phyloP scores from a whole-genome alignment of 2,888 invertebrate species.

The Philaethria dido region DNA sequence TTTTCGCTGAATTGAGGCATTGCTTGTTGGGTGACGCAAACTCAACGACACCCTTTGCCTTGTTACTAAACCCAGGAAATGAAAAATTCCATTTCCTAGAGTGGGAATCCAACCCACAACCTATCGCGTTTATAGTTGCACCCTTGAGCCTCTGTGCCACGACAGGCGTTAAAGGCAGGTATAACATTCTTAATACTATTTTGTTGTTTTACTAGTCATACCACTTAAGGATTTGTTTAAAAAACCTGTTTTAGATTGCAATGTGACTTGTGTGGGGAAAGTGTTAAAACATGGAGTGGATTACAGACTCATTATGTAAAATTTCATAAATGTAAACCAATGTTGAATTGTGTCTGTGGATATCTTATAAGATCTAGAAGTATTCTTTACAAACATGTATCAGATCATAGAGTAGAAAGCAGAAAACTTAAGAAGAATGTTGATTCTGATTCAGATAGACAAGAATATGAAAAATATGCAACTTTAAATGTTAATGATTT shows the following conservation, averaged over 20 bases:
- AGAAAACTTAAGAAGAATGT: conserved; percentile 56
- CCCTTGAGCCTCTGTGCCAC: too few relatives aligned
- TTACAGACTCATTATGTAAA: conserved; percentile 62
- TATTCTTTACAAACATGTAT: conserved; percentile 73
- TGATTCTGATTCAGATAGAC: conserved; percentile 53
- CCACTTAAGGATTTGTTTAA: too few relatives aligned
- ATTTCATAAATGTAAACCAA: conserved; percentile 64
- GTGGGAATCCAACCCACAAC: too few relatives aligned
- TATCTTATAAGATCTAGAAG: conserved; percentile 68
- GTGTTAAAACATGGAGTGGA: conserved; percentile 64
- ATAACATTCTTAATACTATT: too few relatives aligned
- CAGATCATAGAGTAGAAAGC: conserved; percentile 67
- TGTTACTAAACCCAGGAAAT: too few relatives aligned
- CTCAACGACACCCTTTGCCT: too few relatives aligned
- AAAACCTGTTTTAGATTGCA: conserved; percentile 60
- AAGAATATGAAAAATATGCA: conserved; percentile 57
- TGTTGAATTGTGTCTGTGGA: conserved; percentile 70
- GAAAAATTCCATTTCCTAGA: too few relatives aligned
- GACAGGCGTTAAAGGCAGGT: too few relatives aligned
- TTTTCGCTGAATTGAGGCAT: too few relatives aligned
- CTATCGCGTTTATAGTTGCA: too few relatives aligned
- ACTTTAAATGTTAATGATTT: conserved; percentile 69
- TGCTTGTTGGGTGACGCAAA: too few relatives aligned
- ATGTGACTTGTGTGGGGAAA: conserved; percentile 64
- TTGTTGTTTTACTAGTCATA: too few relatives aligned